Base-by-base conservation (phyloP, 30 jellyfish, hydroid and myxozoan species). In the Haliclystus octoradiatus region DNA sequence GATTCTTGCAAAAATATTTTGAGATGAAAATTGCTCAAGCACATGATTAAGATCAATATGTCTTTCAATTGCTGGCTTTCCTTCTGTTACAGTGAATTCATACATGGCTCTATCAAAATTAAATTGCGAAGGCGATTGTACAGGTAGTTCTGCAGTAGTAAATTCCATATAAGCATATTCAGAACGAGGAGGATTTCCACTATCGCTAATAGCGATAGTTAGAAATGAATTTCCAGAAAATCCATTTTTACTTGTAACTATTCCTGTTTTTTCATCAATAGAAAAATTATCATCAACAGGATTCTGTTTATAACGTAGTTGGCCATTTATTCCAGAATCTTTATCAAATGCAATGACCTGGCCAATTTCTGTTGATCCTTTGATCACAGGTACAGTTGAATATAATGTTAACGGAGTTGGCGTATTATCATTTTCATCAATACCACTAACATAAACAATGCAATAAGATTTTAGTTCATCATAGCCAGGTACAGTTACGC, bases 351-450 rank as follows among this genome's bases (percentile, higher is more conserved):
- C 57, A 5, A 40, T 40, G 57, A 40, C 14, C 19, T 40, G 57
- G 19, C 57, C 57, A 40, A 40, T 19, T 5, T 9, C 57, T 5
- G 9, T 9, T 19, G 57, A 40, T 19, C 57, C 57, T 5, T 9
- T 5, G 14, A 40, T 9, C 19, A 19, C 57, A 40, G 19, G 57
- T 5, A 40, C 19, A 40, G 9, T 40, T 19, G 19, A 9, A 40
- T 5, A 40, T 9, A 9, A 5, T 5, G 14, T 40, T 9, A 19
- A 9, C 9, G 14, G 9, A 33, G 80, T 75, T 30, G 88, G 93
- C n/a, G 71, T 50, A 52, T 91, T 91, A 65, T 91, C 99, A 70
- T 83, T 91, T 49, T 66, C 57, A 70, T 83, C 92, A 2, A 14
- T 70, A 35, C 82, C 89, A 49, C 32, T 19, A 33, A 91, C 62